Evolutionary conservation across 2,113 vertebrate species (phyloP).

Genomic region (Myodes glareolus): DNA sequence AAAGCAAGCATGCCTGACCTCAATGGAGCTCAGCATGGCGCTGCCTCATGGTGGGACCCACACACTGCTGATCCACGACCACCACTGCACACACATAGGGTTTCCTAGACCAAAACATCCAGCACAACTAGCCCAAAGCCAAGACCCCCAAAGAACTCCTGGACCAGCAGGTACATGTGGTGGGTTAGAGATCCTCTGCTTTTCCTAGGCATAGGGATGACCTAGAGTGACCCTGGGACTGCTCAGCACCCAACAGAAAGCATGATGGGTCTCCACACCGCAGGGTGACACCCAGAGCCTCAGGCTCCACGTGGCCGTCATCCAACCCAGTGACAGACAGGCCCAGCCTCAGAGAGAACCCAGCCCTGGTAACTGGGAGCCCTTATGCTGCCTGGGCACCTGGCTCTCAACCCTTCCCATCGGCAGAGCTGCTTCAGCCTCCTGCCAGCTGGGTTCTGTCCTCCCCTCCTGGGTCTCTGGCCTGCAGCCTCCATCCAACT

Average conservation of each 20-base stretch:
- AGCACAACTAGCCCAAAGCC: not conserved
- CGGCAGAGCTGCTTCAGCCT: not conserved
- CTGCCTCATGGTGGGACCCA: not conserved
- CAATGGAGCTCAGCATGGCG: not conserved
- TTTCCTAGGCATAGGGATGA: not conserved
- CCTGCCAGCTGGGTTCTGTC: not conserved
- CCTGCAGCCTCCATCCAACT: not conserved
- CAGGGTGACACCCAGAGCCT: not conserved
- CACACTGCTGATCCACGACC: not conserved
- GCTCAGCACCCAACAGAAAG: not conserved
- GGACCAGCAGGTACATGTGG: not conserved
- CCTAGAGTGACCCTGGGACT: not conserved
- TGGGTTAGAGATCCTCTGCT: rapidly evolving
- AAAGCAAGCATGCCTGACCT: too few species aligned
- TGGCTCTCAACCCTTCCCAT: not conserved
- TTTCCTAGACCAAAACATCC: not conserved
- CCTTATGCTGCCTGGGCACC: not conserved
- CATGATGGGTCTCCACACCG: too few species aligned
- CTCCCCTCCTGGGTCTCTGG: not conserved
- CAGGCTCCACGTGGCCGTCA: not conserved
- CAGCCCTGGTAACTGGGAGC: too few species aligned
- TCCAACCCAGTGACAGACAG: too few species aligned
- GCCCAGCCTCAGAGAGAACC: not conserved
- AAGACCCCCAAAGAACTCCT: not conserved
- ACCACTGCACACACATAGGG: not conserved